Evolutionary conservation across 2,113 vertebrate species (phyloP).

Genomic region (Amphilophus citrinellus): DNA sequence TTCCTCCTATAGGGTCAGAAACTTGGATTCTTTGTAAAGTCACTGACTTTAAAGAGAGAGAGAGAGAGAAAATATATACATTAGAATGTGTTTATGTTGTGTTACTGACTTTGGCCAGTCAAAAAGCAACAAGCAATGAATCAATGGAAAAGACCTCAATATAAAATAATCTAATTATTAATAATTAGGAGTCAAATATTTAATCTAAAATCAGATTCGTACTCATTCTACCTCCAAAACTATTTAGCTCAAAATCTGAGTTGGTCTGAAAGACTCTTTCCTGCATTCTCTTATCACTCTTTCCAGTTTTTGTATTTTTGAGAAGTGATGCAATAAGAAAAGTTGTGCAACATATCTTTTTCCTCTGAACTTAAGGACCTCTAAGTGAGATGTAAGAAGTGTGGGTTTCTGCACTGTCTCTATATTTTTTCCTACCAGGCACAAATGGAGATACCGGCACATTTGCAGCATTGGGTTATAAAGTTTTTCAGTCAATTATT

Average conservation of each 20-base stretch:
- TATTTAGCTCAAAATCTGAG: neutral
- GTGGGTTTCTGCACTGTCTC: too few relatives aligned
- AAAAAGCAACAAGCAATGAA: neutral
- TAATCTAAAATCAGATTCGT: neutral
- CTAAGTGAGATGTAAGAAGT: too few relatives aligned
- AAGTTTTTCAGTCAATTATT: too few relatives aligned
- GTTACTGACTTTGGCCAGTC: neutral
- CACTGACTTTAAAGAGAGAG: neutral
- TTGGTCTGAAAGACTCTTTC: neutral
- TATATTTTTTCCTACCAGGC: too few relatives aligned
- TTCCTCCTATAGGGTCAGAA: neutral
- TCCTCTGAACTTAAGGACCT: too few relatives aligned
- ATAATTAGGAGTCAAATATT: constrained; percentile 4
- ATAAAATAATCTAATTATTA: neutral
- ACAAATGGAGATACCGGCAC: too few relatives aligned
- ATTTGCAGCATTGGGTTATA: too few relatives aligned
- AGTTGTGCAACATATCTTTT: too few relatives aligned
- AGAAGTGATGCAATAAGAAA: neutral
- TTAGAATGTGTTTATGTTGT: neutral
- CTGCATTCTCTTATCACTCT: neutral
- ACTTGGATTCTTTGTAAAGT: neutral
- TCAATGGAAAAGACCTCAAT: neutral
- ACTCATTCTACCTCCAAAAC: neutral
- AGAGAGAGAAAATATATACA: too few relatives aligned
- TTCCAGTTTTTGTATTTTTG: neutral